A percentile compares a stretch with the other conserved stretches of the same genome.
These are phyloP conservation scores for Trachymyrmex septentrionalis DNA, from an alignment of 1,140 invertebrate species.

Conservation along the genomic window DNA sequence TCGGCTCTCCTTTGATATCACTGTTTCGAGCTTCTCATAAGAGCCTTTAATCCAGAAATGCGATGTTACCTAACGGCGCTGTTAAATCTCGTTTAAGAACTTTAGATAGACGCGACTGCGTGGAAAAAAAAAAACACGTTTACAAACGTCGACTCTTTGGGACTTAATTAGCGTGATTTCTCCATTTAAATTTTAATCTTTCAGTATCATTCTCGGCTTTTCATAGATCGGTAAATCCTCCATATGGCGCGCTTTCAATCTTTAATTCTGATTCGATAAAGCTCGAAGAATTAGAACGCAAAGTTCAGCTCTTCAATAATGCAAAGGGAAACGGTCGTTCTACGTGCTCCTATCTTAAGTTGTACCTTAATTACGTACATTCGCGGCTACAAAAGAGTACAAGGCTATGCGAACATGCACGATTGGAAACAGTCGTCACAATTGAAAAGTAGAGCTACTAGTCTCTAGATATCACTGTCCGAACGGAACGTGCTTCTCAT, in stretches of 20 bases:
- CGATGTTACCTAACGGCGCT: slow-evolving; percentile 35
- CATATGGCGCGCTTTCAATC: background rate
- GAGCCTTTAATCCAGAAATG: slow-evolving; percentile 51
- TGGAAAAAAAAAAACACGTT: slow-evolving; percentile 33
- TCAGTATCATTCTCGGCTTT: background rate
- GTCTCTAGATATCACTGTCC: slow-evolving; percentile 35
- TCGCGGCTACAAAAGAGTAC: slow-evolving; percentile 32
- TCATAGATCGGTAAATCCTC: background rate
- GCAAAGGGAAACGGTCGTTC: background rate
- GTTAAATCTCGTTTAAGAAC: slow-evolving; percentile 55
- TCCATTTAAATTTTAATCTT: background rate
- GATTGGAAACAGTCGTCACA: background rate
- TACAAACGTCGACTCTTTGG: slow-evolving; percentile 17
- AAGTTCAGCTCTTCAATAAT: slow-evolving; percentile 15
- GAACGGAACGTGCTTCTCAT: slow-evolving; percentile 22
- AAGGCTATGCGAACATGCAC: slow-evolving; percentile 32
- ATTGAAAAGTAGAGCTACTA: slow-evolving; percentile 56
- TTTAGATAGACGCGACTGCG: slow-evolving; percentile 20
- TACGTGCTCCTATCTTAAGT: background rate
- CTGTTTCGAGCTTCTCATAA: slow-evolving; percentile 22
- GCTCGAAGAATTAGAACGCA: slow-evolving; percentile 18
- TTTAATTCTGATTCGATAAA: slow-evolving; percentile 21
- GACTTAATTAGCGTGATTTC: slow-evolving; percentile 28
- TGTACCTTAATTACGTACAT: slow-evolving; percentile 24
- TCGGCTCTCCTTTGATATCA: slow-evolving; percentile 27